Percentiles rank a stretch among this genome's conserved stretches.
Conservation (phyloP, 2,888 invertebrate genomes). For the Rambutsinella grinnellia region DNA sequence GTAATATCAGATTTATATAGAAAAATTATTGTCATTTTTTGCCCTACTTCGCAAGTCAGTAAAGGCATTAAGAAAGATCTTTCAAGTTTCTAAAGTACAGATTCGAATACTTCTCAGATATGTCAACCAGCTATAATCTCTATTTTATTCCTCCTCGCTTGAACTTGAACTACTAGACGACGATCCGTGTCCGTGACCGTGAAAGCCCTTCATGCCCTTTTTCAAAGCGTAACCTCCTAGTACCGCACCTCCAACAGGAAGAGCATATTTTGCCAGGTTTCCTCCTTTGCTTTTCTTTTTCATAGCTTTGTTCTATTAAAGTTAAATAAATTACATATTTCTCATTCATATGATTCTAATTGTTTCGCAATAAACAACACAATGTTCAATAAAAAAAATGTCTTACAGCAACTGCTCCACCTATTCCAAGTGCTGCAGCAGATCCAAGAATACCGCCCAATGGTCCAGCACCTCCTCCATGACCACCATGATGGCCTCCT, state of each 20-base stretch:
- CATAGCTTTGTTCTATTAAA: slow-evolving; percentile 67
- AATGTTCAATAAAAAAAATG: neutral
- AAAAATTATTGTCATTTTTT: too few relatives aligned
- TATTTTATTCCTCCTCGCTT: slow-evolving; percentile 14
- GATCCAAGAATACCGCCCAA: slow-evolving; percentile 37
- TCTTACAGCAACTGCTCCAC: slow-evolving; percentile 59
- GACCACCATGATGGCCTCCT: slow-evolving; percentile 30
- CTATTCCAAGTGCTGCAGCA: slow-evolving; percentile 60
- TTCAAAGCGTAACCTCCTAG: slow-evolving; percentile 74
- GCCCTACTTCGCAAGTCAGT: too few relatives aligned
- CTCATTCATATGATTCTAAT: neutral
- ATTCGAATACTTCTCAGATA: too few relatives aligned
- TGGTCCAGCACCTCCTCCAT: slow-evolving; percentile 26
- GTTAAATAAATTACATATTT: slow-evolving; percentile 7
- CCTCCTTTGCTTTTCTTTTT: slow-evolving; percentile 70
- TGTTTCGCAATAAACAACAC: slow-evolving; percentile 2
- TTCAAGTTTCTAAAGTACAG: too few relatives aligned
- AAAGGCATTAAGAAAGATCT: too few relatives aligned
- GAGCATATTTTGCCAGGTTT: slow-evolving; percentile 70
- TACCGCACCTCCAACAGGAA: slow-evolving; percentile 70
- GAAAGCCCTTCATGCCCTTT: slow-evolving; percentile 69
- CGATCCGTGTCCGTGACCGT: slow-evolving; percentile 29
- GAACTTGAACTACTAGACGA: slow-evolving; percentile 32
- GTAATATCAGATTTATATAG: too few relatives aligned
- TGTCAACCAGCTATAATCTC: too few relatives aligned